A percentile compares a stretch with the other conserved stretches of the same genome.
These are phyloP conservation scores for Hirtodrosophila cameraria DNA, from an alignment of 2,888 invertebrate species.

Conservation along the genomic window DNA sequence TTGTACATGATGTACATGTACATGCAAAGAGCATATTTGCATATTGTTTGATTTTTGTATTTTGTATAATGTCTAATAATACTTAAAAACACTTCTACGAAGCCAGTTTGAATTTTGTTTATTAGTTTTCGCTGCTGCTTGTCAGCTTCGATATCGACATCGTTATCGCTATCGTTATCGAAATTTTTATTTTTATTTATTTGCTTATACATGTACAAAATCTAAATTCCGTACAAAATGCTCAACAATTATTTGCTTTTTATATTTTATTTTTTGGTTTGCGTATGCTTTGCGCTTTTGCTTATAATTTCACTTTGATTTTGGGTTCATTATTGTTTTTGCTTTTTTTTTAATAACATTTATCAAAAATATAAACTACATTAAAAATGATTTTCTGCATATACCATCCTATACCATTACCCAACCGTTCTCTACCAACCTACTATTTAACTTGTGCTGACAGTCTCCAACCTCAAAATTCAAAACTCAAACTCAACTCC, in stretches of 20 bases:
- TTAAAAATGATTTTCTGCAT: slow-evolving; percentile 65
- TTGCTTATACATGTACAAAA: slow-evolving; percentile 53
- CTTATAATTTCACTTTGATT: slow-evolving; percentile 45
- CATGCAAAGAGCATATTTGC: slow-evolving; percentile 19
- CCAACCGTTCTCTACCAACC: slow-evolving; percentile 17
- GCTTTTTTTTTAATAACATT: slow-evolving; percentile 78
- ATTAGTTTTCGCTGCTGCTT: slow-evolving; percentile 57
- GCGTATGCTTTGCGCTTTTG: slow-evolving; percentile 30
- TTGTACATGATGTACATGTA: slow-evolving; percentile 6
- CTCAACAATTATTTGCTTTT: slow-evolving; percentile 54
- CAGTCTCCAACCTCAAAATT: slow-evolving; percentile 43
- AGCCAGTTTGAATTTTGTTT: slow-evolving; percentile 74
- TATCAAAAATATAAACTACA: slow-evolving; percentile 83
- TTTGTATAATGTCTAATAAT: slow-evolving; percentile 70
- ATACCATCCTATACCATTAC: too few relatives aligned
- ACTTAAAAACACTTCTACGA: slow-evolving; percentile 80
- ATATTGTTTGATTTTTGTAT: slow-evolving; percentile 33
- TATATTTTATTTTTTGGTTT: slow-evolving; percentile 14
- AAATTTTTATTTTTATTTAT: slow-evolving; percentile 17
- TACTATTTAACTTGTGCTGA: slow-evolving; percentile 47
- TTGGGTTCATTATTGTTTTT: slow-evolving; percentile 21
- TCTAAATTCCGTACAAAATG: slow-evolving; percentile 72
- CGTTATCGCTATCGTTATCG: slow-evolving; percentile 10
- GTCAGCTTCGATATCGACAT: slow-evolving; percentile 24
- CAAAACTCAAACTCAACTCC: slow-evolving; percentile 33